Percentiles rank a stretch among this genome's conserved stretches.
Conservation (phyloP, 2,113 vertebrate species). For the rat (Rattus norvegicus) region GRCr8 NC_086022.1:175663001-175663500, state of each 20-base stretch:
- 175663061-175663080: conserved; percentile 51
- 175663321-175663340: conserved; percentile 40
- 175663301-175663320: conserved; percentile 32
- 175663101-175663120: conserved; percentile 21
- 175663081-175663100: conserved; percentile 68
- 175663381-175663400: conserved; percentile 7
- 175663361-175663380: conserved; percentile 46
- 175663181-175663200: conserved; percentile 61
- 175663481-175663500: background rate
- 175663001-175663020: background rate
- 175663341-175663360: conserved; percentile 19
- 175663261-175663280: conserved; percentile 31
- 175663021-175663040: background rate
- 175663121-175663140: conserved; percentile 47
- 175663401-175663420: background rate
- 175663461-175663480: background rate
- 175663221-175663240: conserved; percentile 63
- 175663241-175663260: conserved; percentile 64
- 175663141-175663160: conserved; percentile 71
- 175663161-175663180: conserved; percentile 64
- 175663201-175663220: conserved; percentile 66
- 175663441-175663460: background rate
- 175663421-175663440: conserved; percentile 5
- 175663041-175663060: background rate
- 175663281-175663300: conserved; percentile 54